Evolutionary conservation across 92 coral and sea anemone species (phyloP).

Genomic region (Plumapathes pennacea): DNA sequence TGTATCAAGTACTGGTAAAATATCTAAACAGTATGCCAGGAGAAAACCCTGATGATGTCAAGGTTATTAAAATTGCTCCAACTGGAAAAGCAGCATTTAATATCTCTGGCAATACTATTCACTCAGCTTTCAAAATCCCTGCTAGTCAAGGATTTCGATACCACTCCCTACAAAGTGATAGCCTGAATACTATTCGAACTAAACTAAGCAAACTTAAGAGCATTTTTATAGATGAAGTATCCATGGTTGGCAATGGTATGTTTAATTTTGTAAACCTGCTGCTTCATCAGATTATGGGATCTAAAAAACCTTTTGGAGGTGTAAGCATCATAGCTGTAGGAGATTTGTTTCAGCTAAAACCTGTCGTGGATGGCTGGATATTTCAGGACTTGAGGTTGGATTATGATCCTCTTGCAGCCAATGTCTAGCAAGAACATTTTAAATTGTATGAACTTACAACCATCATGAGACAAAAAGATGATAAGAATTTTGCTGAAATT

Average conservation of each 20-base stretch:
- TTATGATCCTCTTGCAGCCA: conserved; percentile 58
- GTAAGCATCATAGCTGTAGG: conserved; percentile 56
- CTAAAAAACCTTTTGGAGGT: conserved; percentile 54
- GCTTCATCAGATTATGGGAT: conserved; percentile 63
- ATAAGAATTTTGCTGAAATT: conserved; percentile 65
- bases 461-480: conserved; percentile 72
- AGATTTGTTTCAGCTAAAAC: conserved; percentile 64
- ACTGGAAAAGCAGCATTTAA: conserved; percentile 60
- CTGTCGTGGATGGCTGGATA: conserved; percentile 61
- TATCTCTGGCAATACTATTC: conserved; percentile 39
- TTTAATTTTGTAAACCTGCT: conserved; percentile 58
- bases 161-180: conserved; percentile 34
- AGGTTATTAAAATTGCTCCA: conserved; percentile 36
- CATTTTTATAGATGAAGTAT: conserved; percentile 54
- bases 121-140: conserved; percentile 60
- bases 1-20: conserved; percentile 52
- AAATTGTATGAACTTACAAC: conserved; percentile 49
- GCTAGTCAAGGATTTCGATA: conserved; percentile 51
- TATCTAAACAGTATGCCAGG: conserved; percentile 39
- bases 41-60: conserved; percentile 46
- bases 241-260: conserved; percentile 80
- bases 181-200: conserved; percentile 43
- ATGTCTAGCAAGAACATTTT: conserved; percentile 45
- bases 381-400: conserved; percentile 35
- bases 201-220: conserved; percentile 21